These are phyloP conservation scores for Allolobophora icterica DNA, from an alignment of 2,888 invertebrate genomes.

Conservation along the genomic window DNA sequence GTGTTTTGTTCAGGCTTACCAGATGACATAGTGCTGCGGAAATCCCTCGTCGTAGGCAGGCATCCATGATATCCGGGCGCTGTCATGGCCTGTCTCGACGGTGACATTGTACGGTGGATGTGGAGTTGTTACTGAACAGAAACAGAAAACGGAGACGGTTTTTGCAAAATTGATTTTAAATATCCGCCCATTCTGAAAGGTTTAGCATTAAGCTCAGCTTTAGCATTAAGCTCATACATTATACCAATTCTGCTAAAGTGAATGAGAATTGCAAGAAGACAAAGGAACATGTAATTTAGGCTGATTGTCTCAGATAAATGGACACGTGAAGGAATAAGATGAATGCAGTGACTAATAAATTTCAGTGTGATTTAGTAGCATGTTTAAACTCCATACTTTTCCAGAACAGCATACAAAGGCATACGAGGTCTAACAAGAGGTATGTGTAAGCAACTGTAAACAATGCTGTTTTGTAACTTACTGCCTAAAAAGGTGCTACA, in stretches of 20 bases:
- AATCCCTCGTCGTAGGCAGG: constrained; percentile 94
- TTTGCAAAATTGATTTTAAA: constrained; percentile 9
- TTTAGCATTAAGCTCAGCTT: background rate
- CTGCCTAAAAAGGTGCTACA: background rate
- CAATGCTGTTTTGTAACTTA: background rate
- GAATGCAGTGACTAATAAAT: too few relatives aligned
- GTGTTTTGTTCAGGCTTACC: constrained; percentile 69
- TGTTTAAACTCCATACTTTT: too few relatives aligned
- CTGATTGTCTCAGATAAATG: background rate
- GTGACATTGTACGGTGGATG: constrained; percentile 96
- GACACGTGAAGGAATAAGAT: too few relatives aligned
- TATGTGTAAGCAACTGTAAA: too few relatives aligned
- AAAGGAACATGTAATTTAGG: background rate
- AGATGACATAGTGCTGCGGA: constrained; percentile 92
- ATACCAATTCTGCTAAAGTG: background rate
- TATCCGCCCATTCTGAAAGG: background rate
- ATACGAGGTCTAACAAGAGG: too few relatives aligned
- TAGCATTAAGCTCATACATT: background rate
- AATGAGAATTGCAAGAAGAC: background rate
- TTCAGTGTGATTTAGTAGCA: too few relatives aligned
- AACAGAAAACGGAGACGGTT: background rate
- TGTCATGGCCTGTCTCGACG: constrained; percentile 80
- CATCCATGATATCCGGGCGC: constrained; percentile 88
- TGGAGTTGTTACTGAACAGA: constrained; percentile 83
- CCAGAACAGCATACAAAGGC: too few relatives aligned